A percentile compares a stretch with the other conserved stretches of the same genome.
Evolutionary conservation across 2,888 invertebrate genomes (phyloP).

Genomic region (Eupithecia inturbata): DNA sequence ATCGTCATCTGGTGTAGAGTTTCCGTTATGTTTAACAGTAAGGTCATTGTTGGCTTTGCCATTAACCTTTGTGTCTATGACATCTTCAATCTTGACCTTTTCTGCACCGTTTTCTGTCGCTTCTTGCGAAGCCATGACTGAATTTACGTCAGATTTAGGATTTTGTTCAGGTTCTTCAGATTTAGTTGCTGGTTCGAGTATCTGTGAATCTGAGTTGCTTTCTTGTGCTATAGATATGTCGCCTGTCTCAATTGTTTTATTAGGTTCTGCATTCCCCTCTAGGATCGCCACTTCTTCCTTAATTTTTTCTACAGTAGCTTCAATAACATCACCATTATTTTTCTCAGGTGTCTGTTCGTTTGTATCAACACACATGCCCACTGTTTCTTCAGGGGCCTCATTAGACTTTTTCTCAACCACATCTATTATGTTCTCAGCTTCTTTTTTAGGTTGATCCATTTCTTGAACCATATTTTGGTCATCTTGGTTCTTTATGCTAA

Average conservation of each 20-base stretch:
- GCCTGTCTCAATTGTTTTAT: conserved; percentile 31
- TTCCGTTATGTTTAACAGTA: conserved; percentile 65
- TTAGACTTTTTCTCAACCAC: conserved; percentile 33
- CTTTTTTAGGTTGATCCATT: conserved; percentile 49
- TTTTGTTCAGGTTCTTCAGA: conserved; percentile 41
- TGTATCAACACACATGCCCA: conserved; percentile 43
- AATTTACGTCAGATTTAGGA: conserved; percentile 37
- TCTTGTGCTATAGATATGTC: conserved; percentile 19
- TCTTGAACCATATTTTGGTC: conserved; percentile 55
- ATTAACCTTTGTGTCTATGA: conserved; percentile 66
- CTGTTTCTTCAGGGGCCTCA: conserved; percentile 38
- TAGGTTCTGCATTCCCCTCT: conserved; percentile 24
- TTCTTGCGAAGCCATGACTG: conserved; percentile 26
- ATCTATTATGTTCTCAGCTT: conserved; percentile 23
- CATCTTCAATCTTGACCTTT: conserved; percentile 51
- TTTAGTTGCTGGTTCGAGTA: conserved; percentile 24
- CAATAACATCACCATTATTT: conserved; percentile 13
- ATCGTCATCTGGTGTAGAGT: conserved; percentile 65
- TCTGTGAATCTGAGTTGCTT: conserved; percentile 42
- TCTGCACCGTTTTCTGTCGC: conserved; percentile 45
- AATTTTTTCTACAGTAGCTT: conserved; percentile 30
- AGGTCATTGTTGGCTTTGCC: conserved; percentile 70
- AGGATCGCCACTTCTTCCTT: conserved; percentile 31
- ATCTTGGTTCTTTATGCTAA: conserved; percentile 66
- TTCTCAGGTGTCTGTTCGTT: conserved; percentile 24